Base-by-base conservation (phyloP, 2,797 vertebrate species). In the Centropyge bicolor region DNA sequence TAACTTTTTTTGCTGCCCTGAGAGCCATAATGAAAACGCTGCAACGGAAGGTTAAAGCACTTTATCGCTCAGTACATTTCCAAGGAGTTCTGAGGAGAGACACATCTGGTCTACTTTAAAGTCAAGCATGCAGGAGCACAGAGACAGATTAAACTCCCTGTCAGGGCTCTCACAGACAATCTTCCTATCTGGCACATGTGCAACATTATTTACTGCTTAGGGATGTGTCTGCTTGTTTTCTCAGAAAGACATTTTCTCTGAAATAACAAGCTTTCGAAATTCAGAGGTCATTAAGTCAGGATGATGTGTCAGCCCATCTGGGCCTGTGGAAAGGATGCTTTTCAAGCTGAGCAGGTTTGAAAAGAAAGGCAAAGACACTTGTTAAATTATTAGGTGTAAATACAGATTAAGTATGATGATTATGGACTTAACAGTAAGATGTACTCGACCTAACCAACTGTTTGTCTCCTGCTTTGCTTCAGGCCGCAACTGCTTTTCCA, bases 261-360 rank as follows among this genome's bases (percentile, higher is more conserved):
- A 35, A 81, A 74, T 79, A 87, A 88, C 63, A 68, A 46, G 64
- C 59, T 82, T 82, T 76, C 68, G 70, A 89, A 82, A 84, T 62
- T 60, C 27, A 64, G 49, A 6, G 22, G 61, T 61, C 80, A 84
- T 82, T 80, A 86, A 85, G 79, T 70, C 70, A 24, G 24, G 10
- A 3, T 70, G 75, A 73, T 70, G 74, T 52, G 57, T 82, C 80
- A 83, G 83, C 66, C 79, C 35, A 79, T 46, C 36, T 16, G 54
- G 14, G 19, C 38, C 54, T 75, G 66, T 57, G 48, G 59, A 67
- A 78, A 60, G 65, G 36, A 31, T 36, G 27, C 61, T 67, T 31
- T 82, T 76, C 3, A 72, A 43, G 78, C n/a, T 10, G 56, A 78
- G 71, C 80, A 81, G 12, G 71, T 88, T 76, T 68, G 45, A 82